Conservation (phyloP, 2,888 invertebrate genomes). For the Apamea sordens region DNA sequence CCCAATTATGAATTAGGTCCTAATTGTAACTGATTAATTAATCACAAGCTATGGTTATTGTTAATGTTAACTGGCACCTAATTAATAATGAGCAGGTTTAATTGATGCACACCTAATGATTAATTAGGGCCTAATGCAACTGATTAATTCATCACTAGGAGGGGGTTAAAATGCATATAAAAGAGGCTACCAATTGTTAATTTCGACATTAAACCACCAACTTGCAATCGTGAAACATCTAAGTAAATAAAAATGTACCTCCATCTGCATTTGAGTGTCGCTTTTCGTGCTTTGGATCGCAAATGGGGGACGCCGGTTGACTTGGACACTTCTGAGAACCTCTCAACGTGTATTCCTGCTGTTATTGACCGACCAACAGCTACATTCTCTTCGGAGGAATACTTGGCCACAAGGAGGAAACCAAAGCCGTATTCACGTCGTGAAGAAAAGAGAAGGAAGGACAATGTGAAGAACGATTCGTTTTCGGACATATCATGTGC, state of each 20-base stretch:
- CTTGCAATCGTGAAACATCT: slow-evolving; percentile 15
- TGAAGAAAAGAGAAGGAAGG: slow-evolving; percentile 52
- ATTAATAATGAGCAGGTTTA: slow-evolving; percentile 24
- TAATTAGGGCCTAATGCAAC: slow-evolving; percentile 1
- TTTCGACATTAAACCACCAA: slow-evolving; percentile 29
- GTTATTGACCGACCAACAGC: slow-evolving; percentile 72
- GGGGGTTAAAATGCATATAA: slow-evolving; percentile 43
- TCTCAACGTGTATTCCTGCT: slow-evolving; percentile 71
- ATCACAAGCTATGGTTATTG: not conserved
- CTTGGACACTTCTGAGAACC: slow-evolving; percentile 71
- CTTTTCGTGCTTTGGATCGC: slow-evolving; percentile 77
- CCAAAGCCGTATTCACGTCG: slow-evolving; percentile 69
- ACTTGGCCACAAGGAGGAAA: slow-evolving; percentile 69
- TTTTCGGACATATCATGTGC: slow-evolving; percentile 76
- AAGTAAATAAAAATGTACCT: slow-evolving; percentile 74
- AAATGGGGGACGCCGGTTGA: slow-evolving; percentile 81
- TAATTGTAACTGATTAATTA: slow-evolving; percentile 9
- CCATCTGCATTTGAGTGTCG: slow-evolving; percentile 79
- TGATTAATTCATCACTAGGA: not conserved
- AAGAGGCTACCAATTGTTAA: slow-evolving; percentile 14
- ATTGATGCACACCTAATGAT: slow-evolving; percentile 28
- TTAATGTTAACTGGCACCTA: slow-evolving; percentile 2
- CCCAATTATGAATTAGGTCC: slow-evolving; percentile 19
- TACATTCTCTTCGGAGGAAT: slow-evolving; percentile 81
- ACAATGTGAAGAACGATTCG: slow-evolving; percentile 70